These are phyloP conservation scores for Nemapogon koenigi DNA, from an alignment of 2,888 invertebrate species.

Conservation along the genomic window DNA sequence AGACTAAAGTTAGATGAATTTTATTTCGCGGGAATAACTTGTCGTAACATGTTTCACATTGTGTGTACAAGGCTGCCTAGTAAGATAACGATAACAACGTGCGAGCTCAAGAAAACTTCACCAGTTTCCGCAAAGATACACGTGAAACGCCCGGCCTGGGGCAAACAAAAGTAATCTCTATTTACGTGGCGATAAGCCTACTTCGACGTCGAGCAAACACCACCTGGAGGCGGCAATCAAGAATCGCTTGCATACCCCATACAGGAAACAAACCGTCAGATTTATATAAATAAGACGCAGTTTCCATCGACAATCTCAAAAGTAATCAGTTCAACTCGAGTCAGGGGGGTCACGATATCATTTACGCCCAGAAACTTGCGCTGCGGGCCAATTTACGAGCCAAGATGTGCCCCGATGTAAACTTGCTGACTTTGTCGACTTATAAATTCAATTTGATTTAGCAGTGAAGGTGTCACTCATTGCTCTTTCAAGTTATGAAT, in stretches of 20 bases:
- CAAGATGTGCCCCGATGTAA: conserved; percentile 25
- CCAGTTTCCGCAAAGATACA: conserved; percentile 11
- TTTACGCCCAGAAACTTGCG: conserved; percentile 29
- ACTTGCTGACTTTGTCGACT: conserved; percentile 31
- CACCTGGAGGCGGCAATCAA: conserved; percentile 27
- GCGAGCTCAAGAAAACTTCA: conserved; percentile 10
- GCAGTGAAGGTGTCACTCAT: conserved; percentile 7
- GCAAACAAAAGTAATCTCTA: conserved; percentile 23
- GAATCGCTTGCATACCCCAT: conserved; percentile 15
- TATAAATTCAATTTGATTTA: conserved; percentile 37
- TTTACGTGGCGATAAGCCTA: conserved; percentile 27
- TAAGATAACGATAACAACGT: conserved; percentile 11
- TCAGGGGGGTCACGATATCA: conserved; percentile 27
- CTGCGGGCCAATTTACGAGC: conserved; percentile 30
- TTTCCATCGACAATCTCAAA: neutral
- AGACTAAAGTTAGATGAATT: conserved; percentile 1
- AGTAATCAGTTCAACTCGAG: conserved; percentile 2
- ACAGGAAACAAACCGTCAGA: neutral
- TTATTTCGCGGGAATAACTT: conserved; percentile 8
- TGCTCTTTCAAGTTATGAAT: too few relatives aligned
- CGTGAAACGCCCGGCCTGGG: conserved; percentile 14
- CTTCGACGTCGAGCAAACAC: conserved; percentile 27
- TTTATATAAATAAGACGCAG: neutral
- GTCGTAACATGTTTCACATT: conserved; percentile 8
- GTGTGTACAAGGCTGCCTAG: conserved; percentile 4